Percentiles rank a stretch among this genome's conserved stretches.
Evolutionary conservation across 92 coral and sea anemone genomes (phyloP).

Genomic region (Palythoa grandis): DNA sequence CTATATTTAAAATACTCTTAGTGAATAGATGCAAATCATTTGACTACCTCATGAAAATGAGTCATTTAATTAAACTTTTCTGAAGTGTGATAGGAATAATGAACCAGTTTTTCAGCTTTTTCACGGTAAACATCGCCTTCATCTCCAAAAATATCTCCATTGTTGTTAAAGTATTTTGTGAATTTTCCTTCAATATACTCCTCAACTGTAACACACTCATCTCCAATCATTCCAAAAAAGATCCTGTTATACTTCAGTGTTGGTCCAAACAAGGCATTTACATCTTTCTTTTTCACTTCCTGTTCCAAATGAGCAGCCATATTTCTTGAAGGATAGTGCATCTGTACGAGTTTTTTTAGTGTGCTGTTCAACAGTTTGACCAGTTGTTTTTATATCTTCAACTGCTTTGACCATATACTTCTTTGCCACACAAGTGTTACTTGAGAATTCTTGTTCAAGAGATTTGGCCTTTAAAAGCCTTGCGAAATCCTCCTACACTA

Average conservation of each 20-base stretch:
- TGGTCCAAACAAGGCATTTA: not conserved
- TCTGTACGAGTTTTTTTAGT: conserved; percentile 1
- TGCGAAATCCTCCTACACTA: no score
- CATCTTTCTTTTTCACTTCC: no score
- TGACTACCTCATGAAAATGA: not conserved
- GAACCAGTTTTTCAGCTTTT: not conserved
- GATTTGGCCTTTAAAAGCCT: no score
- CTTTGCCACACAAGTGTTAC: not conserved
- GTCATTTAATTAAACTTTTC: not conserved
- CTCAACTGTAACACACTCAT: not conserved
- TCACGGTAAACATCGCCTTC: not conserved
- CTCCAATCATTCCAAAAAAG: not conserved
- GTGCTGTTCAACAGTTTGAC: not conserved
- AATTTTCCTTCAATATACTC: not conserved
- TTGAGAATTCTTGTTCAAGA: not conserved
- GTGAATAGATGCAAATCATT: not conserved
- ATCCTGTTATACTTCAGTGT: not conserved
- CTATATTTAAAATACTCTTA: no score
- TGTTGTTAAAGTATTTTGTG: not conserved
- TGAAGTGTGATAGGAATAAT: not conserved
- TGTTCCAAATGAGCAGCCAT: no score
- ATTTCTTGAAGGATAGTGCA: not conserved
- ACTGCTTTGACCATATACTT: conserved; percentile 2
- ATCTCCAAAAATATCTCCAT: not conserved
- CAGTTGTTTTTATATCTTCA: not conserved